phyloP scores from a whole-genome alignment of 1,140 invertebrate genomes.

The Zaprionus lachaisei region DNA sequence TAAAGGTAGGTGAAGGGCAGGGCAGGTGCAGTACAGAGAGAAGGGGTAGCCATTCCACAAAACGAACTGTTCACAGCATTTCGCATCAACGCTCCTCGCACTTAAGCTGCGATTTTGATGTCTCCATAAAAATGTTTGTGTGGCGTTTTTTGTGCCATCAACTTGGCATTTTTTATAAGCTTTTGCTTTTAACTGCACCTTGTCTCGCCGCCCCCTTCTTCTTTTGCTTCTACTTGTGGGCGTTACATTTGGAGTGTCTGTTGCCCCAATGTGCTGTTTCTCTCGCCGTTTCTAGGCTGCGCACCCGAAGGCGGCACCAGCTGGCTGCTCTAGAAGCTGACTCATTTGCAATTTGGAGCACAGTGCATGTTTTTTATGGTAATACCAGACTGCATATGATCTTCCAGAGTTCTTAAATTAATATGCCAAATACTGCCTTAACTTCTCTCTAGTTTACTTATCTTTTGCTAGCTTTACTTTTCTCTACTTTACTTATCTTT shows the following conservation, averaged over 20 bases:
- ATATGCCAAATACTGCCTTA: not conserved
- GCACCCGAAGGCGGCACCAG: not conserved
- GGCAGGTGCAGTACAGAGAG: not conserved
- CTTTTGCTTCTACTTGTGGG: slow-evolving; percentile 22
- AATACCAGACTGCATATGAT: not conserved
- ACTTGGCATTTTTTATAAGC: slow-evolving; percentile 50
- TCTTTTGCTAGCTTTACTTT: no score
- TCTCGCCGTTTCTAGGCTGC: slow-evolving; percentile 10
- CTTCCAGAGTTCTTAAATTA: not conserved
- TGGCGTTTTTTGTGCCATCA: slow-evolving; percentile 38
- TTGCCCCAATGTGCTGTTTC: not conserved
- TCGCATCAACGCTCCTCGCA: slow-evolving; percentile 18
- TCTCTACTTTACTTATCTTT: not conserved
- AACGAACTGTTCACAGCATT: slow-evolving; percentile 29
- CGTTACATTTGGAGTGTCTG: slow-evolving; percentile 46
- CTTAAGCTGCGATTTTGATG: slow-evolving; percentile 59
- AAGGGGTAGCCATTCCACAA: not conserved
- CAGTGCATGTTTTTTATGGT: not conserved
- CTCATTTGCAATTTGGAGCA: slow-evolving; percentile 23
- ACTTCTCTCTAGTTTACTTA: not conserved
- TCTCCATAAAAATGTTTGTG: slow-evolving; percentile 71
- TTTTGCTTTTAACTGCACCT: slow-evolving; percentile 64
- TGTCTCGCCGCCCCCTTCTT: slow-evolving; percentile 16
- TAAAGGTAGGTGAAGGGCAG: not conserved
- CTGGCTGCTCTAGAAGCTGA: slow-evolving; percentile 15